Conservation (phyloP, 2,797 vertebrate species). For the Tachyglossus aculeatus region DNA sequence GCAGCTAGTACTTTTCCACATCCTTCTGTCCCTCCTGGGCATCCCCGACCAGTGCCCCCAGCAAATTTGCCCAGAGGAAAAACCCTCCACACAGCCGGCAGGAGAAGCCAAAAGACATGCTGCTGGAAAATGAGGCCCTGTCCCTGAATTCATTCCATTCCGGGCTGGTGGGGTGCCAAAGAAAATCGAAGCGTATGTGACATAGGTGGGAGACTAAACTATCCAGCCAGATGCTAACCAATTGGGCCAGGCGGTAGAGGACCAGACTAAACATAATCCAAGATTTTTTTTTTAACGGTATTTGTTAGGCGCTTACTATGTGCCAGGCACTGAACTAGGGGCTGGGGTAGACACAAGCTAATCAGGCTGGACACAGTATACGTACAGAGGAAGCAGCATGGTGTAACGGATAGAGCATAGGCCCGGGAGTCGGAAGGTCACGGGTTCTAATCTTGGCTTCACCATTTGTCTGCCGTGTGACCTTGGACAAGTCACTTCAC, state of each 20-base stretch:
- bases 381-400: too few relatives aligned
- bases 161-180: constrained; percentile 48
- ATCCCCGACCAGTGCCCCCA: too few relatives aligned
- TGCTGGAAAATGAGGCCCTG: constrained; percentile 29
- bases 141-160: constrained; percentile 38
- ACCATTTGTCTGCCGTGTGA: too few relatives aligned
- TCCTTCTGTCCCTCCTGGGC: neutral
- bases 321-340: too few relatives aligned
- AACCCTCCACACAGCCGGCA: too few relatives aligned
- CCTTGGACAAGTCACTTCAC: too few relatives aligned
- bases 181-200: constrained; percentile 45
- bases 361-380: too few relatives aligned
- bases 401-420: too few relatives aligned
- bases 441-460: too few relatives aligned
- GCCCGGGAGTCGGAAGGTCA: too few relatives aligned
- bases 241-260: neutral
- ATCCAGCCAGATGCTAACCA: constrained; percentile 20
- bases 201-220: constrained; percentile 56
- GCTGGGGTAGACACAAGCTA: too few relatives aligned
- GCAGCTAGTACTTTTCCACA: neutral
- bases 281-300: neutral
- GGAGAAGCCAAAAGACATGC: constrained; percentile 50
- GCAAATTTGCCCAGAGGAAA: neutral
- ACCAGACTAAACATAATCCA: neutral
- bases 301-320: too few relatives aligned